Evolutionary conservation across 1,140 invertebrate species (phyloP).

Genomic region (Drosophila pseudoobscura): DNA sequence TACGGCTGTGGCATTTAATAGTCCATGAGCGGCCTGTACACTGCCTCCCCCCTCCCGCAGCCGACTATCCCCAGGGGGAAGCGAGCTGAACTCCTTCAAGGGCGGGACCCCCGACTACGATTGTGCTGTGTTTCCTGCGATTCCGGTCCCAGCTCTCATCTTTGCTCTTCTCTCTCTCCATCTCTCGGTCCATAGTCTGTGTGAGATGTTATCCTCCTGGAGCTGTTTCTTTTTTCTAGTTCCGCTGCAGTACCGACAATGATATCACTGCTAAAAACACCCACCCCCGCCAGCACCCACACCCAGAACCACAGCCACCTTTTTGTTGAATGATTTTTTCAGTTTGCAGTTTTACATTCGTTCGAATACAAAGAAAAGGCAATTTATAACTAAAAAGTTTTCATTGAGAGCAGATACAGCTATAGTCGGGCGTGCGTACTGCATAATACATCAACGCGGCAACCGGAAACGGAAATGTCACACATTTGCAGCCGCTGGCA

Average conservation of each 20-base stretch:
- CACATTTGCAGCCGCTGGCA: slow-evolving; percentile 77
- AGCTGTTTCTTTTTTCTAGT: background rate
- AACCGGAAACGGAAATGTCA: slow-evolving; percentile 77
- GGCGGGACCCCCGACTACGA: too few relatives aligned
- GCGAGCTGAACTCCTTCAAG: too few relatives aligned
- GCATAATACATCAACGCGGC: slow-evolving; percentile 69
- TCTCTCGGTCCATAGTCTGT: too few relatives aligned
- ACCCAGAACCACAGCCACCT: too few relatives aligned
- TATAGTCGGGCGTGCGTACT: slow-evolving; percentile 8
- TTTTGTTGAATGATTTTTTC: too few relatives aligned
- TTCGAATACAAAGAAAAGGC: slow-evolving; percentile 47
- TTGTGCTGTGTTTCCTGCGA: too few relatives aligned
- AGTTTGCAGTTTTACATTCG: slow-evolving; percentile 33
- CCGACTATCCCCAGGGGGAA: slow-evolving; percentile 6
- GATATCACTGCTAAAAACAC: too few relatives aligned
- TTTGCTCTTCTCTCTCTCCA: background rate
- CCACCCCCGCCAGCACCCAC: too few relatives aligned
- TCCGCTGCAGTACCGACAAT: too few relatives aligned
- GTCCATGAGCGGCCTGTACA: background rate
- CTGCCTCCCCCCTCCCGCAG: too few relatives aligned
- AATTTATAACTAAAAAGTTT: slow-evolving; percentile 62
- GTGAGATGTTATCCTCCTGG: too few relatives aligned
- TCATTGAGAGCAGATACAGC: background rate
- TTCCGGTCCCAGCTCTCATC: too few relatives aligned
- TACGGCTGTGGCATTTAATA: slow-evolving; percentile 22